A percentile compares a stretch with the other conserved stretches of the same genome.
Conservation (phyloP, 1,140 invertebrate genomes). For the Cotesia vestalis region DNA sequence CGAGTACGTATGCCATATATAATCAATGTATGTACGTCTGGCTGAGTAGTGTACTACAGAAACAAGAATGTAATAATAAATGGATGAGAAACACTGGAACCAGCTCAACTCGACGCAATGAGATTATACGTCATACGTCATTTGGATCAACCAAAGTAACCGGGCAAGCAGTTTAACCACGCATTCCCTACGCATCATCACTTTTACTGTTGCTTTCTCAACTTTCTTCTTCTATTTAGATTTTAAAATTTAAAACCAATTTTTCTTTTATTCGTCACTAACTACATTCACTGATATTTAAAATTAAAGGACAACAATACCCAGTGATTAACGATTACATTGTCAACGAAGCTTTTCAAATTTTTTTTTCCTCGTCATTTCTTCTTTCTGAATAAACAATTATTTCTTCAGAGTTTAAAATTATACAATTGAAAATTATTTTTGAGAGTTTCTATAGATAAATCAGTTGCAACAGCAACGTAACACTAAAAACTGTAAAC, state of each 20-base stretch:
- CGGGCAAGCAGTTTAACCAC: constrained; percentile 5
- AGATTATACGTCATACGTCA: constrained; percentile 35
- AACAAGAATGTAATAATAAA: not conserved
- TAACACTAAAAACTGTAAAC: not conserved
- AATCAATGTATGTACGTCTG: no score
- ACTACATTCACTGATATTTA: no score
- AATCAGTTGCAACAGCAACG: no score
- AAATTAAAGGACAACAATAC: not conserved
- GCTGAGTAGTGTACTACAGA: no score
- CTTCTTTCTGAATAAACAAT: no score
- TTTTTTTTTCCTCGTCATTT: no score
- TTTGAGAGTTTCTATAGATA: no score
- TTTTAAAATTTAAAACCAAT: not conserved
- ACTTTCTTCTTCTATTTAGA: constrained; percentile 12
- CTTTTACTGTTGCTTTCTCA: constrained; percentile 20
- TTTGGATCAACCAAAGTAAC: constrained; percentile 21
- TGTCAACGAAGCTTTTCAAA: no score
- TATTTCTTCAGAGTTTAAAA: no score
- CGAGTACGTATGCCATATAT: no score
- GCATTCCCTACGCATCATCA: not conserved
- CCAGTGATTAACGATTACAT: no score
- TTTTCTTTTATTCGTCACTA: not conserved
- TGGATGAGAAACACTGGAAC: constrained; percentile 33
- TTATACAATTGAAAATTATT: no score
- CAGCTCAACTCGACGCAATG: constrained; percentile 34